Base-by-base conservation (phyloP, 2,113 vertebrate species). In the Ramphastos sulfuratus region DNA sequence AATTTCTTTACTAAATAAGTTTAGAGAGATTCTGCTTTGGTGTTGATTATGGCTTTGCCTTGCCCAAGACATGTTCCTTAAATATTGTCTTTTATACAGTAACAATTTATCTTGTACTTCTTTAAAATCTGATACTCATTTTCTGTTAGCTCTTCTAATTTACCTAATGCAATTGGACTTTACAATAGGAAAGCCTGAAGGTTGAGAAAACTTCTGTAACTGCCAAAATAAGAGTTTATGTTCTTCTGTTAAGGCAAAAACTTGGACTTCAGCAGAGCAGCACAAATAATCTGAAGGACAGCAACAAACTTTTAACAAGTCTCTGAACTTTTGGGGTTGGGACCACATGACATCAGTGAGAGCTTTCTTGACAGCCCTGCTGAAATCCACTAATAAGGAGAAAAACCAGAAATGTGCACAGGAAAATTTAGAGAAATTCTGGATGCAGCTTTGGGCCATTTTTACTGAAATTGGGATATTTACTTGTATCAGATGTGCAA, bases 21-120 rank as follows among this genome's bases (percentile, higher is more conserved):
- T 95, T 79, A 87, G 82, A 25, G 65, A 82, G 67, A 77, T 58
- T 91, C 93, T 92, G 46, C 73, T 97, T 97, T 94, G 76, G 92
- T 63, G 81, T 86, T 7, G 28, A 25, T 89, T 85, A 82, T 54
- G 82, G 21, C 59, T 95, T 77, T 76, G 54, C 23, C 28, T 94
- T 94, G 54, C 54, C 64, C 50, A 23, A 63, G 59, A 66, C 24
- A 24, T 30, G 8, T 39, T 87, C 82, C 77, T 90, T 93, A 65
- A 74, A 94, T 84, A 81, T 61, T 94, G 96, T 94, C 50, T 96
- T 87, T 82, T 18, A 67, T 84, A 93, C 66, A 60, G 60, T 82
- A 97, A 83, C 69, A 93, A 84, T 95, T 92, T 84, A 66, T 85
- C 85, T 66, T 56, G 67, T 74, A 90, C 65, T 78, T 19, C 60